Base-by-base conservation (phyloP, 1,140 invertebrate genomes). In the Ceratitis capitata region DNA sequence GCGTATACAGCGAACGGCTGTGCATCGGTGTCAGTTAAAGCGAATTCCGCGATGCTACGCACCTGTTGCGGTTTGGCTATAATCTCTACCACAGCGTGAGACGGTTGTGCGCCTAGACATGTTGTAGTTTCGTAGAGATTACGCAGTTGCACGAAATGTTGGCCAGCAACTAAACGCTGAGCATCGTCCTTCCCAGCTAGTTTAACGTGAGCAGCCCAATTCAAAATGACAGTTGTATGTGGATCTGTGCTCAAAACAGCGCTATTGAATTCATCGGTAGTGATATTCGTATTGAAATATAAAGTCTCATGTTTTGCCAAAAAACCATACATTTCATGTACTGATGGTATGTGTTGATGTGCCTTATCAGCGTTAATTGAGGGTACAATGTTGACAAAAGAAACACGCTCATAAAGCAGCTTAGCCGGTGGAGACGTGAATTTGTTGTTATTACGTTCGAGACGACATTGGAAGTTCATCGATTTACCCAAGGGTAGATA, bases 251-350 rank as follows among this genome's bases (percentile, higher is more conserved):
- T 87, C 1, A 88, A 86, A 23, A 91, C 58, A 83, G 88, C 88
- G 49, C 87, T 88, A 85, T 92, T 92, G 32, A 92, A 92, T 53
- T 92, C 91, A 74, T 92, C 91, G 6, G 88, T 88, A 29, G 87
- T 89, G 26, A 91, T 92, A 49, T 88, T 90, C 9, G 86, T 87
- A 61, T 90, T 89, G n/a, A 88, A 89, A 84, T 87, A 92, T 39
- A 87, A 86, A 0, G 91, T 91, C 85, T 92, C 91, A 83, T 91
- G 87, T 42, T 91, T 92, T 56, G 87, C 84, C 16, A 92, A 82
- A 58, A 92, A 92, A 23, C 90, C 89, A 39, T 89, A 88, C 42
- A 69, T 64, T 85, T 86, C 82, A 49, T 29, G 61, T 19, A 87
- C 35, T 47, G 87, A 84, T 58, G 88, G 89, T 53, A 88, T 87